A percentile compares a stretch with the other conserved stretches of the same genome.
Conservation (phyloP, 2,113 vertebrate genomes). For the Tympanuchus pallidicinctus region DNA sequence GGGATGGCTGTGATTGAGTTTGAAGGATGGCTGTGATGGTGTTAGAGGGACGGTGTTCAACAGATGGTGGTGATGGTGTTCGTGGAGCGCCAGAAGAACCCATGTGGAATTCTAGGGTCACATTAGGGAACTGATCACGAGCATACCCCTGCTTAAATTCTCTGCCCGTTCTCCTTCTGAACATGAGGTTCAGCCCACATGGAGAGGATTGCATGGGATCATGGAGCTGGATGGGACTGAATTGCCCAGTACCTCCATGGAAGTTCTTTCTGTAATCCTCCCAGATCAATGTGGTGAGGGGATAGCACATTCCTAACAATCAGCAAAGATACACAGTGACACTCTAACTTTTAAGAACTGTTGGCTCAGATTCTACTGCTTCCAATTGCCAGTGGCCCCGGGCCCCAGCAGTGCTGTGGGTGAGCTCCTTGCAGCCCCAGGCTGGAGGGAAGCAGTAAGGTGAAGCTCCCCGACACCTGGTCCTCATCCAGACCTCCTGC, state of each 20-base stretch:
- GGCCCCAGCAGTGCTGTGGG: neutral
- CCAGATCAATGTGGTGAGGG: neutral
- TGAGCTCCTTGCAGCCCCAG: neutral
- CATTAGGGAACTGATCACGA: neutral
- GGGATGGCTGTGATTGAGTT: neutral
- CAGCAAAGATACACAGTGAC: neutral
- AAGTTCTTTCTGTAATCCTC: neutral
- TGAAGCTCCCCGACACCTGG: too few species aligned
- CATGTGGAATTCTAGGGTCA: rapidly evolving
- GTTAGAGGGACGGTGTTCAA: neutral
- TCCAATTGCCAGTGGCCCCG: neutral
- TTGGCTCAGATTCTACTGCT: neutral
- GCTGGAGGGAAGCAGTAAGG: neutral
- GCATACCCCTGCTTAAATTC: rapidly evolving
- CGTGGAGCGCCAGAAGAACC: neutral
- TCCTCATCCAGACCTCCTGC: neutral
- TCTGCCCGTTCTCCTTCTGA: rapidly evolving
- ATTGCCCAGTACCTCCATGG: neutral
- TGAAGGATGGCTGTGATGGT: too few species aligned
- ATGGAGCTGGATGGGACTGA: neutral
- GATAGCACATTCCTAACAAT: neutral
- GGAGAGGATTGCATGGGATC: neutral
- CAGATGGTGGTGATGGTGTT: neutral
- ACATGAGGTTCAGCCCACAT: rapidly evolving
- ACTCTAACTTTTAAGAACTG: neutral